A percentile compares a stretch with the other conserved stretches of the same genome.
These are phyloP conservation scores for Novumbra hubbsi DNA, from an alignment of 2,797 vertebrate genomes.

Conservation along the genomic window DNA sequence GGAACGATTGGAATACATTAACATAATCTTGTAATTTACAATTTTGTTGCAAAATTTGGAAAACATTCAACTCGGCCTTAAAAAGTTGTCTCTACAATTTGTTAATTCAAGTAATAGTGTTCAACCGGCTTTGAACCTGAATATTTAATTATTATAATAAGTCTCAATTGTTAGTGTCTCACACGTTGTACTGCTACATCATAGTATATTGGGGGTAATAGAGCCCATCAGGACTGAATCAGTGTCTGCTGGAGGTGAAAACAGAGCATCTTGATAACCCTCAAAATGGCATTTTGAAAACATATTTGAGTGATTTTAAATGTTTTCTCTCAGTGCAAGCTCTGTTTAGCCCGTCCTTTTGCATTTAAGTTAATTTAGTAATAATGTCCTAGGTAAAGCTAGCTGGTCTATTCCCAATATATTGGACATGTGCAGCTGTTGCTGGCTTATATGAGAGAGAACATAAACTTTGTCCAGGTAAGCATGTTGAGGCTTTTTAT, in stretches of 20 bases:
- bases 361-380: conserved; percentile 39
- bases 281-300: conserved; percentile 12
- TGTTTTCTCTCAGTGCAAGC: conserved; percentile 24
- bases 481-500: background rate
- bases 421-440: conserved; percentile 31
- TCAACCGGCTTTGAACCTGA: background rate
- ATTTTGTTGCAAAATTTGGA: background rate
- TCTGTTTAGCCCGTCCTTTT: conserved; percentile 12
- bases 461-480: background rate
- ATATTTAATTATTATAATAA: background rate
- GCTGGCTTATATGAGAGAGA: conserved; percentile 15
- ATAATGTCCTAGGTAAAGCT: conserved; percentile 27
- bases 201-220: background rate
- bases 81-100: background rate
- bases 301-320: conserved; percentile 8
- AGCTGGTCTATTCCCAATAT: conserved; percentile 25
- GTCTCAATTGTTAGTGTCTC: background rate
- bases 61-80: background rate
- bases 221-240: background rate
- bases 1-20: background rate
- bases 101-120: background rate
- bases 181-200: background rate
- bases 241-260: conserved; percentile 12
- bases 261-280: conserved; percentile 7
- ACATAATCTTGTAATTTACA: background rate